phyloP scores from a whole-genome alignment of 92 coral and sea anemone genomes.

The Virgularia gustaviana region DNA sequence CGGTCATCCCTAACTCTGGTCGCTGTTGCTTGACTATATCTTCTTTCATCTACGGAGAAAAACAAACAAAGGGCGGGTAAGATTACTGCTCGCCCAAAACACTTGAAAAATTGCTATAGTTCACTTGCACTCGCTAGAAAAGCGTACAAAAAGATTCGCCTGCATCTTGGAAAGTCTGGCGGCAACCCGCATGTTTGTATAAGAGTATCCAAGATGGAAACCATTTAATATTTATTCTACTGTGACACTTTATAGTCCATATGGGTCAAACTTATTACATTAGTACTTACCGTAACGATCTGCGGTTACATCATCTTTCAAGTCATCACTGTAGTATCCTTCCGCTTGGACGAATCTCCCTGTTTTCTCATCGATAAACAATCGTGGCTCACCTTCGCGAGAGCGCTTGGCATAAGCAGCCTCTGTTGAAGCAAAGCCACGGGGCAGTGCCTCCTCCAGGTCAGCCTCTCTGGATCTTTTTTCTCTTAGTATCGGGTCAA shows the following conservation, averaged over 20 bases:
- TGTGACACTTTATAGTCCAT: no score
- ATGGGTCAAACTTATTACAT: background rate
- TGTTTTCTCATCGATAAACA: constrained; percentile 26
- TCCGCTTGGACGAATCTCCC: constrained; percentile 20
- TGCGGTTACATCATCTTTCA: background rate
- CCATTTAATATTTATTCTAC: no score
- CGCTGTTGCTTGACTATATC: background rate
- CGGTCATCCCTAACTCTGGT: background rate
- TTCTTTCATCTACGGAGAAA: no score
- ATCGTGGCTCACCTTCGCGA: constrained; percentile 1
- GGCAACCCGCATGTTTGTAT: no score
- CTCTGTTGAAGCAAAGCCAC: background rate
- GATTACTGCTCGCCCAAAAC: no score
- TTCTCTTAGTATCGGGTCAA: background rate
- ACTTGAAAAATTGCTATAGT: no score
- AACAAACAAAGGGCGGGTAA: no score
- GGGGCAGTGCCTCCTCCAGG: background rate
- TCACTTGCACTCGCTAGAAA: no score
- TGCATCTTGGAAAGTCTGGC: no score
- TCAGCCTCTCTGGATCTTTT: constrained; percentile 3
- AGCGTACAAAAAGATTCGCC: no score
- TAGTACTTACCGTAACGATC: background rate
- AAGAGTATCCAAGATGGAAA: no score
- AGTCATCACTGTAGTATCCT: constrained; percentile 32
- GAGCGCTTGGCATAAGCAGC: constrained; percentile 14